A percentile compares a stretch with the other conserved stretches of the same genome.
Evolutionary conservation across 2,797 vertebrate genomes (phyloP).

Genomic region (Sebastes cheni): DNA sequence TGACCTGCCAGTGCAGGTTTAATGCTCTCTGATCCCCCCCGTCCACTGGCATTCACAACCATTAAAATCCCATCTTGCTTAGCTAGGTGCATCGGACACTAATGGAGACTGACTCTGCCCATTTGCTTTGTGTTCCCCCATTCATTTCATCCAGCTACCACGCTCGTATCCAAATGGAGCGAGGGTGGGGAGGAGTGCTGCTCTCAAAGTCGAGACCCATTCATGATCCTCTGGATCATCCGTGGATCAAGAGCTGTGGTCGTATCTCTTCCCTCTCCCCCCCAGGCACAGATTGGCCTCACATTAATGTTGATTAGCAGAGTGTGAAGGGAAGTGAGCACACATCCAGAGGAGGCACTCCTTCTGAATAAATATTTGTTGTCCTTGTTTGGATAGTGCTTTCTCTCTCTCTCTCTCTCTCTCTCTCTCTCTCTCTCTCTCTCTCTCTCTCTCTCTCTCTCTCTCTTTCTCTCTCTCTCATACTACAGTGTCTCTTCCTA

Average conservation of each 20-base stretch:
- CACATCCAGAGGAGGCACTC: constrained; percentile 61
- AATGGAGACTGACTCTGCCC: constrained; percentile 68
- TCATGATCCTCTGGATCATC: constrained; percentile 56
- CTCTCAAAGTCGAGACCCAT: constrained; percentile 43
- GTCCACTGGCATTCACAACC: constrained; percentile 28
- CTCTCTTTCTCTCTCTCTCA: not conserved
- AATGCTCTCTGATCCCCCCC: constrained; percentile 44
- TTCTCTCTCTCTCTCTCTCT: not conserved
- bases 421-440: not conserved
- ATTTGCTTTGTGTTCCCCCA: constrained; percentile 61
- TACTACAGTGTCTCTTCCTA: constrained; percentile 22
- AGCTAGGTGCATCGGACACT: constrained; percentile 52
- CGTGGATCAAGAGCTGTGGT: constrained; percentile 6
- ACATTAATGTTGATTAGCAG: constrained; percentile 61
- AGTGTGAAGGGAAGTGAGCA: constrained; percentile 55
- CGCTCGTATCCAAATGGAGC: constrained; percentile 27
- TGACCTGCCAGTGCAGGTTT: constrained; percentile 55
- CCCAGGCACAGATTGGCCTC: constrained; percentile 28
- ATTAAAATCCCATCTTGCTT: constrained; percentile 58
- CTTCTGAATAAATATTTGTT: constrained; percentile 74
- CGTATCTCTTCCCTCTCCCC: constrained; percentile 10
- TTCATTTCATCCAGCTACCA: constrained; percentile 52
- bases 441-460: not conserved
- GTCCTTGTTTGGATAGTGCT: constrained; percentile 56
- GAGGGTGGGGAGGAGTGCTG: constrained; percentile 5